phyloP scores from a whole-genome alignment of 2,888 invertebrate species.

The Apotomis betuletana region DNA sequence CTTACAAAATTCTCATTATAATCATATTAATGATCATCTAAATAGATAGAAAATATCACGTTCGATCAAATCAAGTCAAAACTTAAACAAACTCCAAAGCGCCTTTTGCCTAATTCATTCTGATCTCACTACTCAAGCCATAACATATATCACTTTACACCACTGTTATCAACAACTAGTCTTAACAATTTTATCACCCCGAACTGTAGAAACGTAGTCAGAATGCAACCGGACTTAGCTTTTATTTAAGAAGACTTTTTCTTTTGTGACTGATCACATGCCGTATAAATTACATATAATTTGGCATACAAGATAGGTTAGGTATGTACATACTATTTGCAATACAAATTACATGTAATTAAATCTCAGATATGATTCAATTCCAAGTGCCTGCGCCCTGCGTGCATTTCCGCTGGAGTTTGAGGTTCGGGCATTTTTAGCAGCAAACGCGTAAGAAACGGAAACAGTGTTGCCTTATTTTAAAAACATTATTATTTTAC shows the following conservation, averaged over 20 bases:
- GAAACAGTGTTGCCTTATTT: too few species aligned
- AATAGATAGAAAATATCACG: not conserved
- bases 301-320: too few species aligned
- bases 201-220: not conserved
- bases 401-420: too few species aligned
- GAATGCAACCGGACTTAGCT: not conserved
- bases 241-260: not conserved
- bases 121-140: conserved; percentile 15
- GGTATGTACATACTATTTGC: too few species aligned
- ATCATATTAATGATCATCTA: not conserved
- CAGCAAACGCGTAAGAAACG: too few species aligned
- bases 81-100: not conserved
- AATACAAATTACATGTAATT: too few species aligned
- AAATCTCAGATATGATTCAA: too few species aligned
- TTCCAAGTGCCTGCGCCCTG: too few species aligned
- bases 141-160: conserved; percentile 31
- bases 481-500: too few species aligned
- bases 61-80: conserved; percentile 9
- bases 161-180: not conserved
- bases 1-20: not conserved
- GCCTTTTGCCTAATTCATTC: conserved; percentile 1
- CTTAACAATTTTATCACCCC: not conserved
- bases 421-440: too few species aligned
- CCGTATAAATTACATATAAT: too few species aligned
- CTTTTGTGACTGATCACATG: too few species aligned